A percentile compares a stretch with the other conserved stretches of the same genome.
These are phyloP conservation scores for Gopherus evgoodei DNA, from an alignment of 2,113 vertebrate genomes.

Conservation along the genomic window DNA sequence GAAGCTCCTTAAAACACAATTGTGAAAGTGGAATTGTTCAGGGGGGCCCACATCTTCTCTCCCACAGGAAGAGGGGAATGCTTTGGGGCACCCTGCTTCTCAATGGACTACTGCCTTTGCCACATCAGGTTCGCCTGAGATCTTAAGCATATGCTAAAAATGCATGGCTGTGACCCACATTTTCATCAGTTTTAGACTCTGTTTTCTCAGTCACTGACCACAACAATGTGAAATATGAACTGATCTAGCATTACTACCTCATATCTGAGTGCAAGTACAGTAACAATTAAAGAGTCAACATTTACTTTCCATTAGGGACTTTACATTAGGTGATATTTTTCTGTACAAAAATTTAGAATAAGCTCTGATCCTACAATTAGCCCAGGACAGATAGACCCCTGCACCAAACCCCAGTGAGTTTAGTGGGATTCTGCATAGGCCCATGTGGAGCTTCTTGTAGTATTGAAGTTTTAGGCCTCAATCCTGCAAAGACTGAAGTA, in stretches of 20 bases:
- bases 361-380: not conserved
- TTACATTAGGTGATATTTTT: not conserved
- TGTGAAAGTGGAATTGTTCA: not conserved
- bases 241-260: not conserved
- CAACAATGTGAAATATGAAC: slow-evolving; percentile 36
- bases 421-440: not conserved
- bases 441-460: not conserved
- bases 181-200: slow-evolving; percentile 24
- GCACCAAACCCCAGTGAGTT: not conserved
- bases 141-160: not conserved
- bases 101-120: not conserved
- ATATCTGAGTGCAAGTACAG: not conserved
- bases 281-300: not conserved
- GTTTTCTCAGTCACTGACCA: slow-evolving; percentile 6
- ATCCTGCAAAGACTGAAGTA: too few species aligned
- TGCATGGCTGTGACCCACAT: not conserved
- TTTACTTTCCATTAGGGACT: not conserved
- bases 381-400: not conserved
- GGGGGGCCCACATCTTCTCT: not conserved
- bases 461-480: not conserved
- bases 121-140: not conserved
- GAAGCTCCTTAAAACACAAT: not conserved
- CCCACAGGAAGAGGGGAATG: not conserved
- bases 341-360: not conserved
- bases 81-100: not conserved